Percentiles rank a stretch among this genome's conserved stretches.
phyloP scores from a whole-genome alignment of 2,113 vertebrate genomes.

The Globicephala melas region DNA sequence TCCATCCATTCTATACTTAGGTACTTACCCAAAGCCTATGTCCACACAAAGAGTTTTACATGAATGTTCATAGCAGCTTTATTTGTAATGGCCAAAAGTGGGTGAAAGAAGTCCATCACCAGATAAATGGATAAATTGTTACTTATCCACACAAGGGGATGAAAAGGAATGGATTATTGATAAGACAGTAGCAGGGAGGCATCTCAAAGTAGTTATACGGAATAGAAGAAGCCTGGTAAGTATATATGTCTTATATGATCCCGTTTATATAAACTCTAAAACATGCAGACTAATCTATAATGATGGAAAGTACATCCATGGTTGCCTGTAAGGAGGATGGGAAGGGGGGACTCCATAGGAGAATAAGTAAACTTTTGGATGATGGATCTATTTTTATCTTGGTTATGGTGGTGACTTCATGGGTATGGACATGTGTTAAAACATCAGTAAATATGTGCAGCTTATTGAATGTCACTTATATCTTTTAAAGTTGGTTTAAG shows the following conservation, averaged over 20 bases:
- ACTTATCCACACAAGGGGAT: not conserved
- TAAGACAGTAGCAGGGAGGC: not conserved
- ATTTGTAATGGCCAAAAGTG: not conserved
- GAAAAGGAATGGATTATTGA: not conserved
- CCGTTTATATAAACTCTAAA: not conserved
- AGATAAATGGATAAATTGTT: not conserved
- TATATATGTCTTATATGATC: not conserved
- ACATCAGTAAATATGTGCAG: not conserved
- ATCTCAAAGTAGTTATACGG: not conserved
- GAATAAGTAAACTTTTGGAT: not conserved
- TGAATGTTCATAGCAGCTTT: not conserved
- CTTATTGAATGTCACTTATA: not conserved
- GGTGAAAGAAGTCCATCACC: not conserved
- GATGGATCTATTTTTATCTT: not conserved
- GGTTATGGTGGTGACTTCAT: not conserved
- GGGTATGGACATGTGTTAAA: not conserved
- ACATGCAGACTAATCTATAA: not conserved
- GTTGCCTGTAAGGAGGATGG: not conserved
- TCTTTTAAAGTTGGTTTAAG: not conserved
- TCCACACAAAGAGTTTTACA: not conserved
- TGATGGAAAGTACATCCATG: not conserved
- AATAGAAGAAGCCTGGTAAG: not conserved
- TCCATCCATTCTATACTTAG: not conserved
- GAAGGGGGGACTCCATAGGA: too few relatives aligned
- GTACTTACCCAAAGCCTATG: not conserved